phyloP scores from a whole-genome alignment of 2,113 vertebrate species.

The Trematomus loennbergii region DNA sequence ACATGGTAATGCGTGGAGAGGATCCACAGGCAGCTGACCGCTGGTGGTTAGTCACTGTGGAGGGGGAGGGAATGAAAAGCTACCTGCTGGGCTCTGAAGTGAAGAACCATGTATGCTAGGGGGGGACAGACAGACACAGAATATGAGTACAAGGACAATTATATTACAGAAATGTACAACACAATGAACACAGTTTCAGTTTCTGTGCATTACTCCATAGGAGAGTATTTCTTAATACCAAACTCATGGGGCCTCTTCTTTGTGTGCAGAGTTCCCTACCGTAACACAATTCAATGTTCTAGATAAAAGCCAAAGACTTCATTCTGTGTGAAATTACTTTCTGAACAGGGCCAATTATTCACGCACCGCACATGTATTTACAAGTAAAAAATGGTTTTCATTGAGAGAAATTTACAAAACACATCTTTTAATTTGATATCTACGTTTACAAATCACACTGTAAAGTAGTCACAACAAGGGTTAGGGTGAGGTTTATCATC shows the following conservation, averaged over 20 bases:
- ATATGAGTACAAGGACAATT: neutral
- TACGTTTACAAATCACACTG: neutral
- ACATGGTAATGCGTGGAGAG: constrained; percentile 64
- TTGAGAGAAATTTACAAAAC: neutral
- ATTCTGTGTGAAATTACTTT: neutral
- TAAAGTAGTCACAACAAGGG: neutral
- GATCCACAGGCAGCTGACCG: constrained; percentile 53
- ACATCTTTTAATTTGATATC: neutral
- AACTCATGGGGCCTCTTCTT: too few species aligned
- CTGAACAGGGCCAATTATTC: neutral
- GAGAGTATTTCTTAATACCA: too few species aligned
- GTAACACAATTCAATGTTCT: too few species aligned
- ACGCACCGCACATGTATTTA: neutral
- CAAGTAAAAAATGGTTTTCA: neutral
- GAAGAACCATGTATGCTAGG: constrained; percentile 28
- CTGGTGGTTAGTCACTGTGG: constrained; percentile 54
- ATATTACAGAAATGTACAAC: too few species aligned
- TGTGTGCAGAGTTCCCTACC: too few species aligned
- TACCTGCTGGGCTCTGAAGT: constrained; percentile 63
- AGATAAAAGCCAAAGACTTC: neutral
- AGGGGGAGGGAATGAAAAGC: constrained; percentile 56
- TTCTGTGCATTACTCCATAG: too few species aligned
- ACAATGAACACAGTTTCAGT: too few species aligned
- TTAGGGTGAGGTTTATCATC: too few species aligned
- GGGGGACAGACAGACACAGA: neutral